Evolutionary conservation across 2,888 invertebrate species (phyloP), one percentile per base, ranked within the genome.

Genomic region (Drepana falcataria): DNA sequence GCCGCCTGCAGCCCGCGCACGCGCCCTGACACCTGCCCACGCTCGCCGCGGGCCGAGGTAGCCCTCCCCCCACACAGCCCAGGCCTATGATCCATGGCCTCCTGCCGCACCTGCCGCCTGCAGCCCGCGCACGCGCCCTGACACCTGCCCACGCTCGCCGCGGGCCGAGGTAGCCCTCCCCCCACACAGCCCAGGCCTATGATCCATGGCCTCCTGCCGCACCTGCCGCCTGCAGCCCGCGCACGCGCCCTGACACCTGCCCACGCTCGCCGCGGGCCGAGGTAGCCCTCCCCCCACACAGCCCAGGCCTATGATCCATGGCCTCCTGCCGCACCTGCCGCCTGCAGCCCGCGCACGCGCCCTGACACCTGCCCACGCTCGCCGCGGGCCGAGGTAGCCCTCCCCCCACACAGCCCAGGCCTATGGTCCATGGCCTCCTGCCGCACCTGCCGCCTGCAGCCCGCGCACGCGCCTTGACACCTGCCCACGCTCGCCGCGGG

Each of bases 1-100:
- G 56, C 51, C 53, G 53, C 37, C 53, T 44, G 35, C 64, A 63
- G 55, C 60, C 58, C 35, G 55, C 55, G 34, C 48, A 48, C 53
- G 35, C 54, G 53, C 41, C 60, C 41, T 63, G 63, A 63, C 63
- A 60, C 53, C 55, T 63, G 48, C 44, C 53, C 53, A 59, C 60
- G 48, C 57, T 58, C 54, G 41, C 35, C 71, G 52, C 41, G 48
- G 44, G 60, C 49, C 44, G 44, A 44, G 44, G 44, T 44, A 44
- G 9, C 49, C 47, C 51, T 48, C 55, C 48, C 48, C 52, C 41
- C 52, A 52, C 55, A 48, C 55, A 21, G 48, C 53, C 4, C 59
- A 55, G 58, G 7, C 6, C 44, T 9, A 44, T 9, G 2, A 44
- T 9, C 3, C 6, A 9, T 3, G 2, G 44, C 2, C 2, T 2